Percentiles rank a stretch among this genome's conserved stretches.
phyloP scores from a whole-genome alignment of 1,140 invertebrate genomes.

The Diploscapter pachys region DNA sequence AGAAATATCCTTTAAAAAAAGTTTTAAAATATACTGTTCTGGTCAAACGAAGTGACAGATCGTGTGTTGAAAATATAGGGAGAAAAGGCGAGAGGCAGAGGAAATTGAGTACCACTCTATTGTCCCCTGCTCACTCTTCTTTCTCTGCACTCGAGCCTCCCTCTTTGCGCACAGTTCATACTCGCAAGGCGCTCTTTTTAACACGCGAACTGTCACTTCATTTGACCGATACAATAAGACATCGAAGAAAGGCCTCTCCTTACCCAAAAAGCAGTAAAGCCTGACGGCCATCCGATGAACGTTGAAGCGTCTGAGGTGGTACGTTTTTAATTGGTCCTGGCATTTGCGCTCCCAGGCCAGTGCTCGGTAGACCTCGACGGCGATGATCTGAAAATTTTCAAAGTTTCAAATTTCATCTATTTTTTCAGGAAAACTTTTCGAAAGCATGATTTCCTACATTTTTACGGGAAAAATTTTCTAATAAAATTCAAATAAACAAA shows the following conservation, averaged over 20 bases:
- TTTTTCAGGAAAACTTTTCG: conserved; percentile 12
- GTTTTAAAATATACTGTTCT: too few species aligned
- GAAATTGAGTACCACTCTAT: too few species aligned
- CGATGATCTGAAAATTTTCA: conserved; percentile 44
- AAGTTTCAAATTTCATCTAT: background rate
- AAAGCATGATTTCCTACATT: background rate
- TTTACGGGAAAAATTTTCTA: conserved; percentile 4
- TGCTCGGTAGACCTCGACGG: conserved; percentile 50
- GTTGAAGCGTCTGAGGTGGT: conserved; percentile 38
- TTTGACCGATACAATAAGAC: too few species aligned
- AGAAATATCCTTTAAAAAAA: conserved; percentile 49
- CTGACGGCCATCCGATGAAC: conserved; percentile 55
- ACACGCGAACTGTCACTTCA: too few species aligned
- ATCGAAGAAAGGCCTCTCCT: too few species aligned
- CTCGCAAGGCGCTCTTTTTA: too few species aligned
- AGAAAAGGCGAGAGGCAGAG: background rate
- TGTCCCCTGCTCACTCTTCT: too few species aligned
- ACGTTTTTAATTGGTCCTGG: conserved; percentile 46
- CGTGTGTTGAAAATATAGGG: conserved; percentile 9
- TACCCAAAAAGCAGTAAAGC: conserved; percentile 54
- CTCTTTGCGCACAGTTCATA: too few species aligned
- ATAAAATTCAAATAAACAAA: conserved; percentile 27
- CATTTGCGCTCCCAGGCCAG: conserved; percentile 51
- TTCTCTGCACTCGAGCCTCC: too few species aligned
- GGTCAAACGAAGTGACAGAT: background rate